phyloP scores from a whole-genome alignment of 2,113 vertebrate genomes.

The Pipa parva region DNA sequence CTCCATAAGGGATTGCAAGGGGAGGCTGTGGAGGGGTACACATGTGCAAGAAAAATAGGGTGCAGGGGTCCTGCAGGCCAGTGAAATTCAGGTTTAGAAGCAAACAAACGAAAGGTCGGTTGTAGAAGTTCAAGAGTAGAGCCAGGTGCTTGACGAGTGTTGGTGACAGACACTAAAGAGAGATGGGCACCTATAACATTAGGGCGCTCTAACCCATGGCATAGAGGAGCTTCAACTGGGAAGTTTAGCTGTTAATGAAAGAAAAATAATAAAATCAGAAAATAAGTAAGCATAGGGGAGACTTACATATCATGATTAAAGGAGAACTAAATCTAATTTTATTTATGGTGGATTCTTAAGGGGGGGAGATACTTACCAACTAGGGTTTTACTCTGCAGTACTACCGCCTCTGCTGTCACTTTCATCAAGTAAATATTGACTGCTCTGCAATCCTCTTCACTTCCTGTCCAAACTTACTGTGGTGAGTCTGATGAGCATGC shows the following conservation, averaged over 20 bases:
- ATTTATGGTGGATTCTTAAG: too few species aligned
- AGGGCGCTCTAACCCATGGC: conserved; percentile 79
- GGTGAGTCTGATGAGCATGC: too few species aligned
- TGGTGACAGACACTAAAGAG: conserved; percentile 71
- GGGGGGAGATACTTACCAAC: too few species aligned
- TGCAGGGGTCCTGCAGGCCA: conserved; percentile 68
- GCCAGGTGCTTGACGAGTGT: conserved; percentile 79
- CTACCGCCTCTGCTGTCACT: too few species aligned
- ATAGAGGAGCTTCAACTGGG: conserved; percentile 81
- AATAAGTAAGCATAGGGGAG: too few species aligned
- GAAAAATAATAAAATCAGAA: background rate
- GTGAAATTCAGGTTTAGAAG: conserved; percentile 73
- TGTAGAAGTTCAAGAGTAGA: conserved; percentile 65
- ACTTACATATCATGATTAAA: too few species aligned
- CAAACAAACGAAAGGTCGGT: conserved; percentile 67
- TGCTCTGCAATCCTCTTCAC: too few species aligned
- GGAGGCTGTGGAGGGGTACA: conserved; percentile 50
- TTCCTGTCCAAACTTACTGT: too few species aligned
- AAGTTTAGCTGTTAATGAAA: conserved; percentile 67
- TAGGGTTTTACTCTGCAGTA: too few species aligned
- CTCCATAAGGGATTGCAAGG: conserved; percentile 78
- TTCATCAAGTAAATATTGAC: too few species aligned
- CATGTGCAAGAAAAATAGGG: conserved; percentile 71
- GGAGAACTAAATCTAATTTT: too few species aligned
- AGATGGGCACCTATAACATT: conserved; percentile 67